These are phyloP conservation scores for Muscicapa striata DNA, from an alignment of 2,797 vertebrate genomes.

Conservation along the genomic window DNA sequence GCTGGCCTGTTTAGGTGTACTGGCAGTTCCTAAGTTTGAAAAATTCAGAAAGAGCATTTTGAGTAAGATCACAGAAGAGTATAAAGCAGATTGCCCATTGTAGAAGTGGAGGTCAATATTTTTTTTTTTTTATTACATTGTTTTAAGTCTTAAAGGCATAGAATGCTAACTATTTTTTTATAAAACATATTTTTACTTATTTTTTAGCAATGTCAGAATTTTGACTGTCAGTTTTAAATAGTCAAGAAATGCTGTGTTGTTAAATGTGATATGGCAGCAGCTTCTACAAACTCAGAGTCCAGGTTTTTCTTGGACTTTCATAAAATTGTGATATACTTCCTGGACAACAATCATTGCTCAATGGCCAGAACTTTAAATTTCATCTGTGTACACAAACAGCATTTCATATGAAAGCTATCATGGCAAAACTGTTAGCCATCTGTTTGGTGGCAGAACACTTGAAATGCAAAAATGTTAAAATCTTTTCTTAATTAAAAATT, in stretches of 20 bases:
- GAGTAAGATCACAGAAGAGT: neutral
- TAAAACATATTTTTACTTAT: fast-evolving
- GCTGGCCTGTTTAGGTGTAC: neutral
- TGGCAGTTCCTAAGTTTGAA: neutral
- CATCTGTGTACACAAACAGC: neutral
- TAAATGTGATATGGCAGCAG: neutral
- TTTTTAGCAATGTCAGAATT: neutral
- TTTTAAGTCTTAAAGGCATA: neutral
- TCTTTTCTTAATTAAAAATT: neutral
- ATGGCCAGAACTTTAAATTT: neutral
- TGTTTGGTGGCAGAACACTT: neutral
- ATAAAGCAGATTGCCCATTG: neutral
- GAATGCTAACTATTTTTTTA: neutral
- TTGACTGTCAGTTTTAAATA: neutral
- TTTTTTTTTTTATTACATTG: neutral
- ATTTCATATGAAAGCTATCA: neutral
- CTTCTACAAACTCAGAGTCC: neutral
- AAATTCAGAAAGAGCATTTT: neutral
- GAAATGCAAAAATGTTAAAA: neutral
- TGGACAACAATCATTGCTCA: neutral
- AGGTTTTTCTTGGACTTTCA: neutral
- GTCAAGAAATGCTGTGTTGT: neutral
- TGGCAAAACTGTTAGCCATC: neutral
- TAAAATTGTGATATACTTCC: neutral
- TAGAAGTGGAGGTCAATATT: neutral